Base-by-base conservation (phyloP, 2,797 vertebrate species). In the Argentina silus region DNA sequence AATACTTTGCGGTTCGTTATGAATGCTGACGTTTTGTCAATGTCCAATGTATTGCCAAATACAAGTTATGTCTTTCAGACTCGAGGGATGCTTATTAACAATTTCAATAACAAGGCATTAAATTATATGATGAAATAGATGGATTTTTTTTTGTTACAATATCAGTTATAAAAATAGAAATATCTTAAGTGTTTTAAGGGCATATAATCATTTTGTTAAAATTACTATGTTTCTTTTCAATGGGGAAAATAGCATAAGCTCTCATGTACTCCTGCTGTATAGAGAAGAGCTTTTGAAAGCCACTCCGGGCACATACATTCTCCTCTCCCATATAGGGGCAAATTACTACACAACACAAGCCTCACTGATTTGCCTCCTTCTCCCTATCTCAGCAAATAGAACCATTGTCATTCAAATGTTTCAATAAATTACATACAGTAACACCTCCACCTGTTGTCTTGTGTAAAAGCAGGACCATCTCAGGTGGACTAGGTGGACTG, bases 131-230 rank as follows among this genome's bases (percentile, higher is more conserved):
- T 75, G 75, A 68, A 90, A 86, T 78, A 88, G 77, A 86, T 86
- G 88, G 85, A 89, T 61, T 64, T 57, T 19, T 76, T 77, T 85
- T 79, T 83, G 76, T 89, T 88, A 90, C 85, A 90, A 84, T 92
- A 90, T 90, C 84, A 89, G 86, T 91, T 94, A 95, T 89, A 95
- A 94, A 95, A 94, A 95, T 94, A 95, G 90, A 94, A 89, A 91
- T 93, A 93, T 94, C 82, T 93, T 89, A 91, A 90, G 89, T 87
- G 83, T 90, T 82, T 92, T 89, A 78, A 86, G 90, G 90, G 88
- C 80, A 90, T 90, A 85, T 89, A 90, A 82, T 36, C 90, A 74
- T 42, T 81, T 78, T 76, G 73, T 85, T 88, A 88, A 93, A 92
- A 88, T 87, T 84, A 70, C 76, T 78, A 59, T 67, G 85, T 83